Evolutionary conservation across 2,888 invertebrate species (phyloP), one percentile per base, ranked within the genome.

Genomic region (Synanthedon vespiformis): DNA sequence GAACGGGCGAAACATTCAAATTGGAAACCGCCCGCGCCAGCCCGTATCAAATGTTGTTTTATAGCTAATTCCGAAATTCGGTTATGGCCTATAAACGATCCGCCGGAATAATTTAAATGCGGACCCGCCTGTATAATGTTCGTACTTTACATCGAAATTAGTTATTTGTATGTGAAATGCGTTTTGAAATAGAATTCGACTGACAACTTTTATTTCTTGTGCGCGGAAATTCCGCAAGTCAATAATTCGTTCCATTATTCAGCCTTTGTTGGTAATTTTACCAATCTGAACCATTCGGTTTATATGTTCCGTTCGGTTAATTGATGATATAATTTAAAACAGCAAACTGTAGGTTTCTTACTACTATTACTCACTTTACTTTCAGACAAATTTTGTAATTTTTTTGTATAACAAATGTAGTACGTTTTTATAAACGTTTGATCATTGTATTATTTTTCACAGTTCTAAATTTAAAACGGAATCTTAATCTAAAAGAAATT

Each of bases 71-170:
- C 85, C 86, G 81, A 86, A 87, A 87, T 87, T 87, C 86, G 74
- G 87, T 87, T 87, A 87, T 87, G 85, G 86, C 85, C 87, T 86
- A 87, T 86, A 87, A 87, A 87, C 87, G 87, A 87, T 87, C 84
- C 85, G 80, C 77, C 77, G 81, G 87, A 84, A 86, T 87, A 87
- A 87, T 87, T 86, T 87, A 87, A 86, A 86, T 80, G 84, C 84
- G 84, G 77, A 77, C 80, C 83, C 79, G 85, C 78, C 77, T 77
- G 81, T 85, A 86, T 85, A 86, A 86, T 82, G 86, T 81, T 79
- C 84, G 80, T 82, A 85, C 85, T 87, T 85, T 81, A 80, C 81
- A 74, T 63, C 70, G 72, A 85, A 86, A 86, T 86, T 83, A 86
- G 86, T 85, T 84, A 87, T 87, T 87, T 86, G 85, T 86, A 86